phyloP scores from a whole-genome alignment of 2,113 vertebrate species.

The Brachirus orientalis region DNA sequence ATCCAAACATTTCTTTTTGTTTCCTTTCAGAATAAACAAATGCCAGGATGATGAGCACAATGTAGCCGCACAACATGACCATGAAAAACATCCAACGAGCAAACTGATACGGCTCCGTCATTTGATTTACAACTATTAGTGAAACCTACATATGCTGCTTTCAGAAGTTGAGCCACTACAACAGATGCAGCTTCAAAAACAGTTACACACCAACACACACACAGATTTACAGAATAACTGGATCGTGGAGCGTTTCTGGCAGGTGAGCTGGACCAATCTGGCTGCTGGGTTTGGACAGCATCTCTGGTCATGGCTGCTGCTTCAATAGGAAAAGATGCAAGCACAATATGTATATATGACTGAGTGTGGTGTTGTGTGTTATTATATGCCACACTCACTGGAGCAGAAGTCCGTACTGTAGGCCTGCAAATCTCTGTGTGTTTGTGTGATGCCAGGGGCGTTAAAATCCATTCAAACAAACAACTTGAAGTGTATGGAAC shows the following conservation, averaged over 20 bases:
- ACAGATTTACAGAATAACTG: slow-evolving; percentile 37
- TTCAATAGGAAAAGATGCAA: slow-evolving; percentile 18
- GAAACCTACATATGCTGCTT: slow-evolving; percentile 5
- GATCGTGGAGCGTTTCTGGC: slow-evolving; percentile 38
- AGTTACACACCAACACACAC: slow-evolving; percentile 12
- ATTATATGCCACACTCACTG: slow-evolving; percentile 48
- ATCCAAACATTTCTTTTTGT: slow-evolving; percentile 39
- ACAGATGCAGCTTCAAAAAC: slow-evolving; percentile 29
- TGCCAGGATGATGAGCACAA: slow-evolving; percentile 20
- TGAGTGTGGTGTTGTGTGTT: slow-evolving; percentile 5
- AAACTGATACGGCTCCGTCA: slow-evolving; percentile 14
- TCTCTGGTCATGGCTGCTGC: slow-evolving; percentile 27
- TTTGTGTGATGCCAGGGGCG: slow-evolving; percentile 54
- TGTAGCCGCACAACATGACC: too few species aligned
- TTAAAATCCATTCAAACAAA: slow-evolving; percentile 75
- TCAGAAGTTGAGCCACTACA: slow-evolving; percentile 14
- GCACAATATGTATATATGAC: slow-evolving; percentile 23
- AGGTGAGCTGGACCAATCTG: slow-evolving; percentile 34
- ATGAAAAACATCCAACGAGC: slow-evolving; percentile 37
- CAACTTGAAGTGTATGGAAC: slow-evolving; percentile 70
- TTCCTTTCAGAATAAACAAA: slow-evolving; percentile 41
- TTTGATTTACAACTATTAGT: slow-evolving; percentile 44
- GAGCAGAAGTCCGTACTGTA: slow-evolving; percentile 36
- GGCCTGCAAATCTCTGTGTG: slow-evolving; percentile 40
- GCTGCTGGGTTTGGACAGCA: slow-evolving; percentile 32